Evolutionary conservation across 2,888 invertebrate species (phyloP), one percentile per base, ranked within the genome.

Genomic region (Eupithecia abbreviata): DNA sequence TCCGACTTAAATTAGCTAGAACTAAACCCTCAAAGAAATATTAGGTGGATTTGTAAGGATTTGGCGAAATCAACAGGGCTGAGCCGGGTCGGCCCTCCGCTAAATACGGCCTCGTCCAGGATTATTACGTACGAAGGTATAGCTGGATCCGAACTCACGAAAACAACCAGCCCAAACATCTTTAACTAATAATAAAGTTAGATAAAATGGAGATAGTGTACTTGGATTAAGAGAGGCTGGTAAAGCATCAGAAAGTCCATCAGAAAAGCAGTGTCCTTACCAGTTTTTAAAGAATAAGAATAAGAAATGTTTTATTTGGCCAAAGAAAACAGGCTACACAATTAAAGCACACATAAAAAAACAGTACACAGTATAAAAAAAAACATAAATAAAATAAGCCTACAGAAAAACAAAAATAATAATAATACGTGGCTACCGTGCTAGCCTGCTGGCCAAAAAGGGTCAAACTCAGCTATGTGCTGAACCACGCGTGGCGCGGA

Each of bases 21-120:
- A 76, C 72, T 75, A 80, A 80, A 80, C 72, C 80, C 77, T 75
- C 81, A 82, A 82, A 82, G 79, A 80, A 79, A 79, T 78, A 81
- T 80, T 77, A 79, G 80, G 79, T 74, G 77, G 79, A 77, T 79
- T 79, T 73, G 71, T 45, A 73, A 69, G 78, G 78, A 78, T 78
- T 76, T 78, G 43, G 72, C 65, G 62, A 80, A 77, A 82, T 78
- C 79, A 80, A 77, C 80, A 79, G 77, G 71, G 71, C 41, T 75
- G 73, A 77, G 74, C 79, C n/a, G 72, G 74, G 76, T 73, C 51
- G 76, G 69, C 7, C 67, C 62, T 72, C 62, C 62, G 58, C 62
- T 71, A 72, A 72, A 78, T 69, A 65, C 74, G 49, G 12, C 72
- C 70, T 66, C 75, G 74, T 42, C 67, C 30, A 70, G 72, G 74